Percentiles rank a stretch among this genome's conserved stretches.
Conservation (phyloP, 2,888 invertebrate genomes). For the Mamestra brassicae region DNA sequence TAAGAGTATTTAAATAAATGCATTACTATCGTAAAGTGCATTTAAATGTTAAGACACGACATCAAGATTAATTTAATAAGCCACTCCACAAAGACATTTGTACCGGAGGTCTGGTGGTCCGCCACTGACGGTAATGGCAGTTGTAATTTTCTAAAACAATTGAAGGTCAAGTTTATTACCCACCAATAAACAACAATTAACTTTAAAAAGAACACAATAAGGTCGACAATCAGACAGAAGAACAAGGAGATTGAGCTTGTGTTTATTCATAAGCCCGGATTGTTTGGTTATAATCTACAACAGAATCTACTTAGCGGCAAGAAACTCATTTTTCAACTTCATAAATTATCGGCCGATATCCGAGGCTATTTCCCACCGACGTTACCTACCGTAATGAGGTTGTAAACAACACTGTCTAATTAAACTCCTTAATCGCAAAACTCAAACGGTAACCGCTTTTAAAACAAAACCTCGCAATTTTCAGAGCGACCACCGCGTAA, state of each 20-base stretch:
- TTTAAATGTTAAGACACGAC: not conserved
- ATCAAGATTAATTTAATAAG: not conserved
- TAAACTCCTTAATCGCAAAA: slow-evolving; percentile 91
- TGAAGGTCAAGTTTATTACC: slow-evolving; percentile 72
- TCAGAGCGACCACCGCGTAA: slow-evolving; percentile 89
- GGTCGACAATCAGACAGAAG: slow-evolving; percentile 61
- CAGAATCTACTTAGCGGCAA: slow-evolving; percentile 81
- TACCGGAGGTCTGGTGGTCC: slow-evolving; percentile 25
- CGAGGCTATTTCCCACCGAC: slow-evolving; percentile 82
- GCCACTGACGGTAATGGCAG: slow-evolving; percentile 63
- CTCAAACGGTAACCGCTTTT: slow-evolving; percentile 91
- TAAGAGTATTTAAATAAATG: not conserved
- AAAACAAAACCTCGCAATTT: slow-evolving; percentile 91
- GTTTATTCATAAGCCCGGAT: slow-evolving; percentile 82
- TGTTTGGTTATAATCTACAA: slow-evolving; percentile 80
- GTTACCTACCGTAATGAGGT: slow-evolving; percentile 88
- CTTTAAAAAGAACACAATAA: slow-evolving; percentile 66
- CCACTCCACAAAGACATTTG: slow-evolving; percentile 18
- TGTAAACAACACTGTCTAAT: slow-evolving; percentile 91
- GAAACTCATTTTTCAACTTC: slow-evolving; percentile 89
- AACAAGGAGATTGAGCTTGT: slow-evolving; percentile 75
- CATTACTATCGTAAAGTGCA: slow-evolving; percentile 13
- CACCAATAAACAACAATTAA: slow-evolving; percentile 58
- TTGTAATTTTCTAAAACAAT: slow-evolving; percentile 75
- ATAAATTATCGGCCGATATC: slow-evolving; percentile 89